Percentiles rank a stretch among this genome's conserved stretches.
These are phyloP conservation scores for Conus ventricosus DNA, from an alignment of 1,140 invertebrate genomes.

Conservation along the genomic window DNA sequence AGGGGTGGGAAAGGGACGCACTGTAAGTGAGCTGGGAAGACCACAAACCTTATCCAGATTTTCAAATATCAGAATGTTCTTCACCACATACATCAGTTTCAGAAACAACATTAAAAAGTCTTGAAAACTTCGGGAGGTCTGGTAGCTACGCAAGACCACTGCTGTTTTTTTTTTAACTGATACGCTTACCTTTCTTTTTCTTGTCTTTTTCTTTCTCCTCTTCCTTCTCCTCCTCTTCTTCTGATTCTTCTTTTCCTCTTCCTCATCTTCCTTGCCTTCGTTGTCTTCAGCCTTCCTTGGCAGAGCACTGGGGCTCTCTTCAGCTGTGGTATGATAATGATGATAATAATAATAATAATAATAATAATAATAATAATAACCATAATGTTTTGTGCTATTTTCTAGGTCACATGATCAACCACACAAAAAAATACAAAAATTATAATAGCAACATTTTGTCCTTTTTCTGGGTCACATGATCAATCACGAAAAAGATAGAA, in stretches of 20 bases:
- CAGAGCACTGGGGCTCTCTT: conserved; percentile 10
- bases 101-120: not conserved
- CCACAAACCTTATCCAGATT: not conserved
- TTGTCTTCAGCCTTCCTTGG: conserved; percentile 31
- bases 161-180: conserved; percentile 1
- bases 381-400: not conserved
- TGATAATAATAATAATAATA: not conserved
- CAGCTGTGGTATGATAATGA: not conserved
- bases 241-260: conserved; percentile 30
- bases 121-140: too few species aligned
- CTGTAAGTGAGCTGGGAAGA: too few species aligned
- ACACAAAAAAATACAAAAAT: not conserved
- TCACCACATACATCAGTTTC: conserved; percentile 10
- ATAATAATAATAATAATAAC: not conserved
- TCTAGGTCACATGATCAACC: not conserved
- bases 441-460: not conserved
- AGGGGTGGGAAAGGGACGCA: not conserved
- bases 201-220: conserved; percentile 18
- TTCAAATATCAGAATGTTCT: not conserved
- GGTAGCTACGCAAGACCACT: not conserved
- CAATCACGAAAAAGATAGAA: not conserved
- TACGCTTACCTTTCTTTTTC: not conserved
- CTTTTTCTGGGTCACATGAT: not conserved
- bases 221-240: not conserved
- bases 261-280: conserved; percentile 34